Conservation (phyloP, 2,113 vertebrate species). For the Canis aureus region DNA sequence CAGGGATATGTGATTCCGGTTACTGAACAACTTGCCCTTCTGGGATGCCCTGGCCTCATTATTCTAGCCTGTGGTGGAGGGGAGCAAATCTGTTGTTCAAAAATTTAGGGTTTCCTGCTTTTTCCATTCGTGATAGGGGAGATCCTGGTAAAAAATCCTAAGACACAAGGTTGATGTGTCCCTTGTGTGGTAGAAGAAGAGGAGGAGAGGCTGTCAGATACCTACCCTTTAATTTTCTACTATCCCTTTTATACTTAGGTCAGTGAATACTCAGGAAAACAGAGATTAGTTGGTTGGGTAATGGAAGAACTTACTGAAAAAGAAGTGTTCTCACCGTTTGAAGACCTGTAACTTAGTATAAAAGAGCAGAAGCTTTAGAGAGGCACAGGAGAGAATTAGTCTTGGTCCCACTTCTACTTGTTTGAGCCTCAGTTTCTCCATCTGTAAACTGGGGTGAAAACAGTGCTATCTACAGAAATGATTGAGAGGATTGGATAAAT, state of each 20-base stretch:
- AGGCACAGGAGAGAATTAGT: neutral
- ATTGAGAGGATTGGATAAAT: neutral
- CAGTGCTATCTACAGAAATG: neutral
- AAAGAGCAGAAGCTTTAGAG: neutral
- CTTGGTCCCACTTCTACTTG: neutral
- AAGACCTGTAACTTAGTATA: neutral
- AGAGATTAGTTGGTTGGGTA: neutral
- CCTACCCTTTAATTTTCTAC: neutral
- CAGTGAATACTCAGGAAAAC: neutral
- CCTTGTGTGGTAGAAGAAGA: neutral
- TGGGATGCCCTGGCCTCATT: neutral
- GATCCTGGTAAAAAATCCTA: neutral
- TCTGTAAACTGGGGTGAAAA: neutral
- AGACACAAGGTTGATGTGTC: neutral
- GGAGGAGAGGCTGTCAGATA: neutral
- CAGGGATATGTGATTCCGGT: neutral
- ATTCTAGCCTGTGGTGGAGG: neutral
- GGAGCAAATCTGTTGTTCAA: neutral
- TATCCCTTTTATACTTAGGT: neutral
- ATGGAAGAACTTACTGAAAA: neutral
- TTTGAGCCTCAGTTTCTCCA: neutral
- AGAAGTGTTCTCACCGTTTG: neutral
- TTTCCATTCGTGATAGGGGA: constrained; percentile 7
- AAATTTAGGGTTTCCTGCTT: neutral
- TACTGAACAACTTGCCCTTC: constrained; percentile 40